phyloP scores from a whole-genome alignment of 2,888 invertebrate species.

The Lamellibrachia columna region DNA sequence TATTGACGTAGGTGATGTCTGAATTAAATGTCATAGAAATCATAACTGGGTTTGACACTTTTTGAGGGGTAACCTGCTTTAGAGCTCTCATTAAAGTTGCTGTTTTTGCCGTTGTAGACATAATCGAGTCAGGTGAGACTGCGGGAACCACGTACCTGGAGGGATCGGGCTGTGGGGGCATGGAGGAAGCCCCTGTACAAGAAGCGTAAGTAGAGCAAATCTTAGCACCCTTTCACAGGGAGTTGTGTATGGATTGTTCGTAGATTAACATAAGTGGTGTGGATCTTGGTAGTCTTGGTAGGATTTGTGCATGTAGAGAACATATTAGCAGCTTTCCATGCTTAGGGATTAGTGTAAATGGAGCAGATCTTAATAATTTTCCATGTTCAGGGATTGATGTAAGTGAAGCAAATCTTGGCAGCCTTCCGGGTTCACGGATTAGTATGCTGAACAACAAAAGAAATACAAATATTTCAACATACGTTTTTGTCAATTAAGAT shows the following conservation, averaged over 20 bases:
- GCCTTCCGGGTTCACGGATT: not conserved
- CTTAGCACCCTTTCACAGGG: not conserved
- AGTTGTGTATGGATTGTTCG: no score
- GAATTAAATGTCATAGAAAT: not conserved
- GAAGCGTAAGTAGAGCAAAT: not conserved
- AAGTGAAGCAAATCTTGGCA: not conserved
- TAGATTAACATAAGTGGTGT: no score
- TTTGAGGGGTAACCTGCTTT: not conserved
- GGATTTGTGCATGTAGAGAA: no score
- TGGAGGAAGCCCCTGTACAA: not conserved
- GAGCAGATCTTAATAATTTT: not conserved
- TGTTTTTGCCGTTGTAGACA: not conserved
- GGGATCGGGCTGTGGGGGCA: constrained; percentile 1
- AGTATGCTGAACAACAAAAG: not conserved
- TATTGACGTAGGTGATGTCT: not conserved
- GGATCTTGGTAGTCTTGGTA: not conserved
- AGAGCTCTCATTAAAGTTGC: not conserved
- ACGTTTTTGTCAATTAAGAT: not conserved
- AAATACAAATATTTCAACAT: not conserved
- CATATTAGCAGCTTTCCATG: not conserved
- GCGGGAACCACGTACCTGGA: not conserved
- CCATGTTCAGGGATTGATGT: not conserved
- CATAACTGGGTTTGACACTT: not conserved
- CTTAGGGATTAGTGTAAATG: not conserved
- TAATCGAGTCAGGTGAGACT: not conserved